Evolutionary conservation across 1,140 invertebrate species (phyloP).

Genomic region (Trachelipus rathkii): DNA sequence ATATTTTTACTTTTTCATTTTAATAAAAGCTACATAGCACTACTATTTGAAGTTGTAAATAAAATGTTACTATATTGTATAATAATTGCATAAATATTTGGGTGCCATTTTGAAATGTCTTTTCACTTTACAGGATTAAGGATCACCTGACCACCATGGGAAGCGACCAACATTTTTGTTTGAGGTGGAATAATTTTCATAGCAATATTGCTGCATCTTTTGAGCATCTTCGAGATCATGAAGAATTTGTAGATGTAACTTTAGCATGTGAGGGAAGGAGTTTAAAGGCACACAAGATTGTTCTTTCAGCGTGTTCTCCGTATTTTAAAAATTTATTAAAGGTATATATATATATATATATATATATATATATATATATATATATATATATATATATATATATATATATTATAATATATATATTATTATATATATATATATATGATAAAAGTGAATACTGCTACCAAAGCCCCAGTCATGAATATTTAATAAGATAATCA

Average conservation of each 20-base stretch:
- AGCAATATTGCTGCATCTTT: constrained; percentile 81
- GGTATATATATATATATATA: constrained; percentile 46
- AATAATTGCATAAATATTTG: too few species aligned
- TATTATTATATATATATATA: too few species aligned
- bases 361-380: constrained; percentile 1
- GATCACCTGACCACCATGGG: constrained; percentile 23
- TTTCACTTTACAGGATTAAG: not conserved
- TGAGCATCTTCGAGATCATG: constrained; percentile 70
- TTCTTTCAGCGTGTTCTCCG: constrained; percentile 58
- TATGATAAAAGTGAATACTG: too few species aligned
- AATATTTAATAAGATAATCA: too few species aligned
- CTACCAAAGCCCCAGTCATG: too few species aligned
- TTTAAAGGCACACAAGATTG: constrained; percentile 80
- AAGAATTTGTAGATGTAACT: constrained; percentile 84
- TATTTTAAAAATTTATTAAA: constrained; percentile 74
- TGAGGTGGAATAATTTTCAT: constrained; percentile 84
- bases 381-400: too few species aligned
- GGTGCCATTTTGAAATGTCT: not conserved
- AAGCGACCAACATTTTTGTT: constrained; percentile 59
- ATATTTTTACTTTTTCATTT: too few species aligned
- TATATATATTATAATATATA: too few species aligned
- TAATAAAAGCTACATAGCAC: too few species aligned
- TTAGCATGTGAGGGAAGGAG: constrained; percentile 79
- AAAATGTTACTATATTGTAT: too few species aligned
- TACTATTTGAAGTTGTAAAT: too few species aligned